Percentiles rank a stretch among this genome's conserved stretches.
phyloP scores from a whole-genome alignment of 2,888 invertebrate species.

The Odontothrips loti region DNA sequence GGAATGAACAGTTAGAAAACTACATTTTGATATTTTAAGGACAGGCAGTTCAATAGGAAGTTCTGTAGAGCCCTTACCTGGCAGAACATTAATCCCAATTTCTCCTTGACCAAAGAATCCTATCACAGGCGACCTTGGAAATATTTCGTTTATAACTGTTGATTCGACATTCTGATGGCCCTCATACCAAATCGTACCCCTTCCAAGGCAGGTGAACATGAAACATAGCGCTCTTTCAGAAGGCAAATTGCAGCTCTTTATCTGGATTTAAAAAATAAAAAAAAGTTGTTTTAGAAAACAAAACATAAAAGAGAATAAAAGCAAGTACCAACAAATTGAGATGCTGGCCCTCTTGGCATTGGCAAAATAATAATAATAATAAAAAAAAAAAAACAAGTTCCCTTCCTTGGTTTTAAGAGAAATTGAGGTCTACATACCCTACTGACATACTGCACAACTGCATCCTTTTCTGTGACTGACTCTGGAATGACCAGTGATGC shows the following conservation, averaged over 20 bases:
- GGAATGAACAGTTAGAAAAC: neutral
- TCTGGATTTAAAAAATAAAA: neutral
- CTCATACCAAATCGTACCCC: neutral
- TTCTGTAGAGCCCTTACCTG: neutral
- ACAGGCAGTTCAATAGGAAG: too few relatives aligned
- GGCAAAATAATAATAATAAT: neutral
- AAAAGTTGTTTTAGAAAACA: neutral
- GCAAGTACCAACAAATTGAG: too few relatives aligned
- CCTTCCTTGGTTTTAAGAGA: too few relatives aligned
- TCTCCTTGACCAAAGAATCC: neutral
- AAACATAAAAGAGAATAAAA: too few relatives aligned
- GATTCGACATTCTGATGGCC: neutral
- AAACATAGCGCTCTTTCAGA: neutral
- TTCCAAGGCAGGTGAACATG: neutral
- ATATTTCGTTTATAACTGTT: neutral
- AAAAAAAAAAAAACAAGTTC: neutral
- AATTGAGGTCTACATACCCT: neutral
- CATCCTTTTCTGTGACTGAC: neutral
- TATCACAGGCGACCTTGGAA: neutral
- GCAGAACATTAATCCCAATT: neutral
- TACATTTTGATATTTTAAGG: too few relatives aligned
- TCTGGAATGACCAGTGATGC: neutral
- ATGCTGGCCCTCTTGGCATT: too few relatives aligned
- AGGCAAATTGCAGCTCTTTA: neutral
- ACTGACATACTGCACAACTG: neutral